Conservation (phyloP, 2,113 vertebrate species). For the Ceyx melanurus region DNA sequence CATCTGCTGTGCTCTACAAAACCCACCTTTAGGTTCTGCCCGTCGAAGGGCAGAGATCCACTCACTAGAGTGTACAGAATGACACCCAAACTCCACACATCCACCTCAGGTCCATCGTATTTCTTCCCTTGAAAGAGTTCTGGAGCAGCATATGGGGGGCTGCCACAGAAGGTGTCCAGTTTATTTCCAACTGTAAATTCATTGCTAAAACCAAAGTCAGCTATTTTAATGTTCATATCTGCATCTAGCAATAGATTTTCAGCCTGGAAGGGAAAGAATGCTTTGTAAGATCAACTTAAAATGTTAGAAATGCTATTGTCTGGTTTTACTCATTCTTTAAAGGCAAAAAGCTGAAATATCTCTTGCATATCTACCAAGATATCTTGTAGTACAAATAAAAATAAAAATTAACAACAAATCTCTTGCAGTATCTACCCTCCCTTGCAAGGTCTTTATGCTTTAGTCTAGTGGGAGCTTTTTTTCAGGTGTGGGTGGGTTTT, state of each 20-base stretch:
- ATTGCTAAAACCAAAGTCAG: conserved; percentile 98
- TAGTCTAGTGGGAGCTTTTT: background rate
- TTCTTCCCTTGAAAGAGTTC: conserved; percentile 99
- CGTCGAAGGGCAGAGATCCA: conserved; percentile 96
- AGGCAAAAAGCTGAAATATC: background rate
- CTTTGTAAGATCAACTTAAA: conserved; percentile 22
- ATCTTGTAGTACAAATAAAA: too few relatives aligned
- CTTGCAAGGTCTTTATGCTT: background rate
- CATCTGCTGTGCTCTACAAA: background rate
- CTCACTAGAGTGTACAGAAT: conserved; percentile 98
- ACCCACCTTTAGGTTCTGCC: conserved; percentile 95
- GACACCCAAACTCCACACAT: conserved; percentile 98
- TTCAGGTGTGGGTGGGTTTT: background rate
- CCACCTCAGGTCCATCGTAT: conserved; percentile 96
- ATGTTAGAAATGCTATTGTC: background rate
- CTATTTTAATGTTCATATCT: conserved; percentile 99
- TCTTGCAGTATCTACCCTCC: background rate
- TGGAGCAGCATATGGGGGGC: conserved; percentile 95
- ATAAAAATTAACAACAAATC: too few relatives aligned
- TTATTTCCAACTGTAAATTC: conserved; percentile 97
- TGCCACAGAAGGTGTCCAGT: conserved; percentile 98
- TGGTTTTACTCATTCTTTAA: background rate
- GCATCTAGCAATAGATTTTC: conserved; percentile 97
- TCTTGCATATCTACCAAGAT: background rate
- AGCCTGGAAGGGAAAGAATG: conserved; percentile 81